Percentiles rank a stretch among this genome's conserved stretches.
These are phyloP conservation scores for Chloropsis hardwickii DNA, from an alignment of 2,113 vertebrate genomes.

Conservation along the genomic window DNA sequence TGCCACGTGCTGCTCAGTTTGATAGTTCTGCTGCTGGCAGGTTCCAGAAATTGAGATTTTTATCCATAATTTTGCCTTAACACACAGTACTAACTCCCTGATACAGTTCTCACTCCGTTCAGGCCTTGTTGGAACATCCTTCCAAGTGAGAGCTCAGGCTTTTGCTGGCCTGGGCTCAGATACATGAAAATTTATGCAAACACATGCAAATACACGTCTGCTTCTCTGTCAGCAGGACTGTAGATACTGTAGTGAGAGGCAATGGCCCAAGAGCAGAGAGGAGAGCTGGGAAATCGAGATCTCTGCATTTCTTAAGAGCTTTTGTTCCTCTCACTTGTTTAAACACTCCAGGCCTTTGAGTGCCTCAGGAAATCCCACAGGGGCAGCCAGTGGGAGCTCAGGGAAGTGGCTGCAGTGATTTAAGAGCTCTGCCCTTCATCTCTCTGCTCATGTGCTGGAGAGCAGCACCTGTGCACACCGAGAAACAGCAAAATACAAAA, in stretches of 20 bases:
- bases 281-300: not conserved
- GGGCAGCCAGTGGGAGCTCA: not conserved
- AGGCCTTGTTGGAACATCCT: not conserved
- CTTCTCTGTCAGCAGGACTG: not conserved
- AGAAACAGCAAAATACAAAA: not conserved
- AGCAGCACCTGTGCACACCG: not conserved
- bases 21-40: not conserved
- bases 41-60: not conserved
- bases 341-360: not conserved
- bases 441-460: not conserved
- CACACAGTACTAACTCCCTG: not conserved
- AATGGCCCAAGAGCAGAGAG: not conserved
- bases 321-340: not conserved
- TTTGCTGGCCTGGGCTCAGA: not conserved
- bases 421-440: not conserved
- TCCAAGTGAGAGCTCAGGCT: not conserved
- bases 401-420: slow-evolving; percentile 7
- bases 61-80: not conserved
- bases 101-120: not conserved
- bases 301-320: not conserved
- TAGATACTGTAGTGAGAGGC: not conserved
- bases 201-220: not conserved
- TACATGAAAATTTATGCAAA: slow-evolving; percentile 61
- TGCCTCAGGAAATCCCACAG: not conserved
- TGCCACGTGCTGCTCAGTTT: not conserved